phyloP scores from a whole-genome alignment of 2,888 invertebrate genomes.

The Ramazzottius varieornatus region DNA sequence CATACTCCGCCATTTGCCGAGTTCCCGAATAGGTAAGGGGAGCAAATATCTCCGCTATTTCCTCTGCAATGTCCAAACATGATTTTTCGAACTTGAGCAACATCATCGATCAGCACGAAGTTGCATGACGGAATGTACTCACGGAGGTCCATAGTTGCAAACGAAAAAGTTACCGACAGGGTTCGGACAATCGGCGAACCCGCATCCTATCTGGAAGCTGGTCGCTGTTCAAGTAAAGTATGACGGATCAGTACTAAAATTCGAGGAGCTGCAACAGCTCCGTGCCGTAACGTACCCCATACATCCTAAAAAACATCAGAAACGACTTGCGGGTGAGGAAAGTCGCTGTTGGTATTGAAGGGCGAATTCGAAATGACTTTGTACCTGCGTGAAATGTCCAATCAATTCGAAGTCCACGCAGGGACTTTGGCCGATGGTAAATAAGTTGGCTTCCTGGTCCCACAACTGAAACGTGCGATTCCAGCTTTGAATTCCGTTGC shows the following conservation, averaged over 20 bases:
- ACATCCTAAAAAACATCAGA: not conserved
- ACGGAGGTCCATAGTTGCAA: not conserved
- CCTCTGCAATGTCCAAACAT: not conserved
- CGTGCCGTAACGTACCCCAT: not conserved
- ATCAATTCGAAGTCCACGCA: not conserved
- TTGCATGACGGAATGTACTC: not conserved
- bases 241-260: too few species aligned
- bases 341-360: too few species aligned
- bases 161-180: not conserved
- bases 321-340: not conserved
- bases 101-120: not conserved
- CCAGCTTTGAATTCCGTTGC: constrained; percentile 2
- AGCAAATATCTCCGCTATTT: not conserved
- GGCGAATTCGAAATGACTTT: too few species aligned
- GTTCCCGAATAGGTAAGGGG: not conserved
- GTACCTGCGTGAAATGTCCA: not conserved
- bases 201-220: not conserved
- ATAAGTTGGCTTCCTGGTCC: not conserved
- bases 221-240: too few species aligned
- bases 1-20: not conserved
- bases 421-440: not conserved
- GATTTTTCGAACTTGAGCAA: not conserved
- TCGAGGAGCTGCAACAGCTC: not conserved
- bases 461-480: not conserved
- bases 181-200: not conserved